phyloP scores from a whole-genome alignment of 2,888 invertebrate genomes.

The Neoaliturus tenellus region DNA sequence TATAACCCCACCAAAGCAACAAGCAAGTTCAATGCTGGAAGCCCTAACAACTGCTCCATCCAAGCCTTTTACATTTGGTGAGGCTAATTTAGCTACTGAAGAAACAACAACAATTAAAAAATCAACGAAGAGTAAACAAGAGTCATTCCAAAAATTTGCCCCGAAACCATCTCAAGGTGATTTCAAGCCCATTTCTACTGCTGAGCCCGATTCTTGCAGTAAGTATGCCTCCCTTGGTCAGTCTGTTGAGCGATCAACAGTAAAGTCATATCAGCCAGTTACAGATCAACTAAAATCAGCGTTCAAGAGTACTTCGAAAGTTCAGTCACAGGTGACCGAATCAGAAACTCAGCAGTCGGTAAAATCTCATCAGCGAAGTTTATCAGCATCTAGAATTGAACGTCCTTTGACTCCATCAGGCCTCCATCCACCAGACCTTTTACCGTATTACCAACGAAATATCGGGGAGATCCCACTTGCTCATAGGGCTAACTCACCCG shows the following conservation, averaged over 20 bases:
- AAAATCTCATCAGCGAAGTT: background rate
- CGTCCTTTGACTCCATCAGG: slow-evolving; percentile 65
- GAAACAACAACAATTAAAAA: slow-evolving; percentile 26
- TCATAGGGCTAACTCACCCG: slow-evolving; percentile 62
- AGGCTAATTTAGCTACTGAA: slow-evolving; percentile 13
- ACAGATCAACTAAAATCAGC: slow-evolving; percentile 72
- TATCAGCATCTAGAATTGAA: slow-evolving; percentile 33
- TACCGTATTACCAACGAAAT: slow-evolving; percentile 83
- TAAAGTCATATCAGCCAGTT: slow-evolving; percentile 72
- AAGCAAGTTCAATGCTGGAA: slow-evolving; percentile 56
- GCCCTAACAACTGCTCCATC: slow-evolving; percentile 62
- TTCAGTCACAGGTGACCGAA: background rate
- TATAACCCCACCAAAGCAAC: slow-evolving; percentile 26
- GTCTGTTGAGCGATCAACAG: slow-evolving; percentile 55
- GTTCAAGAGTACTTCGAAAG: slow-evolving; percentile 27
- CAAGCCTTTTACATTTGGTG: slow-evolving; percentile 58
- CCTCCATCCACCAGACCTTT: slow-evolving; percentile 83
- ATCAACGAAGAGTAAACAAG: slow-evolving; percentile 1
- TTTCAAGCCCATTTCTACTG: slow-evolving; percentile 59
- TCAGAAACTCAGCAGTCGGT: slow-evolving; percentile 4
- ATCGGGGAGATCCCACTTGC: slow-evolving; percentile 65
- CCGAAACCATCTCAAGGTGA: slow-evolving; percentile 53
- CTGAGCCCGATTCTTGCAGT: slow-evolving; percentile 60
- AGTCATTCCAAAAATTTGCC: slow-evolving; percentile 21
- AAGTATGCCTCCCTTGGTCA: slow-evolving; percentile 61